Evolutionary conservation across 2,888 invertebrate genomes (phyloP).

Genomic region (Papilio elwesi): DNA sequence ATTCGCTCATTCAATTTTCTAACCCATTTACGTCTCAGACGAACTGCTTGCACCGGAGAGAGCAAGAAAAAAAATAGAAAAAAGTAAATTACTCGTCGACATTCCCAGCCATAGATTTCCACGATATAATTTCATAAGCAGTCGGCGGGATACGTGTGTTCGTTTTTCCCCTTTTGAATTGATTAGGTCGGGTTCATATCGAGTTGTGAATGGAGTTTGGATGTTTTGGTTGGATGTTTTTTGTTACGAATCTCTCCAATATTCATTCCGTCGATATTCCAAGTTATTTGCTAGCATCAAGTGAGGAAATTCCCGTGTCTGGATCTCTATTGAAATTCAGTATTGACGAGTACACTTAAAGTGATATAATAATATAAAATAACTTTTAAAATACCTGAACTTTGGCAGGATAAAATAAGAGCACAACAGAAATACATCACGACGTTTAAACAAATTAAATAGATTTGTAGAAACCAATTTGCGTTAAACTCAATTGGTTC

Average conservation of each 20-base stretch:
- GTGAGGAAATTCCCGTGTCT: constrained; percentile 37
- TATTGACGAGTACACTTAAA: neutral
- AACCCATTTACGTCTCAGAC: constrained; percentile 84
- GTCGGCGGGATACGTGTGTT: constrained; percentile 67
- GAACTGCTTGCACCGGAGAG: constrained; percentile 62
- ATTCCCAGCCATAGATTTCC: constrained; percentile 72
- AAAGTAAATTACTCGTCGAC: constrained; percentile 65
- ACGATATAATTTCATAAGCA: constrained; percentile 82
- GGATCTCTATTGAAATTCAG: constrained; percentile 34
- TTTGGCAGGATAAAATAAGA: no score
- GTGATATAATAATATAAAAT: no score
- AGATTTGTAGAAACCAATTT: no score
- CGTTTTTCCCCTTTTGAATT: constrained; percentile 79
- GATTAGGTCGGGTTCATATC: constrained; percentile 79
- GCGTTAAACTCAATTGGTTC: no score
- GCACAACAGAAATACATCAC: no score
- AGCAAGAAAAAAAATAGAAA: constrained; percentile 52
- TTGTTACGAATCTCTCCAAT: constrained; percentile 57
- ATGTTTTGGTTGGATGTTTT: constrained; percentile 58
- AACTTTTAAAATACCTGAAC: no score
- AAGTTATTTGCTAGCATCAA: constrained; percentile 42
- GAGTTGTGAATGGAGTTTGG: constrained; percentile 74
- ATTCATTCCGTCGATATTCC: constrained; percentile 57
- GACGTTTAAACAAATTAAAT: no score
- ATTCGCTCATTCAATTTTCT: constrained; percentile 82